Conservation (phyloP, 2,113 vertebrate genomes). For the Potamarius usumacintae region DNA sequence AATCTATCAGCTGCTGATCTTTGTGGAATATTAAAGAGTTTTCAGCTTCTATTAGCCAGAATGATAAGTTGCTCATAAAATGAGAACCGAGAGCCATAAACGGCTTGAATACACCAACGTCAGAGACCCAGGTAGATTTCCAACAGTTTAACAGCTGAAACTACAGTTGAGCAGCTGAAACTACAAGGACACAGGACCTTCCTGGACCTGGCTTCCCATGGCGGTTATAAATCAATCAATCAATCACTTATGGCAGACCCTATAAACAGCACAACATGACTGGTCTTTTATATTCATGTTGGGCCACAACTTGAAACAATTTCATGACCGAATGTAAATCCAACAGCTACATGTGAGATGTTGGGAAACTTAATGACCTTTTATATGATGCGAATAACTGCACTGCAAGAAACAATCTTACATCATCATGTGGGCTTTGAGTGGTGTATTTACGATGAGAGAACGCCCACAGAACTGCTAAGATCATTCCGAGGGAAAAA, state of each 20-base stretch:
- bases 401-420: not conserved
- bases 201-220: slow-evolving; percentile 32
- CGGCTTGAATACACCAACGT: slow-evolving; percentile 28
- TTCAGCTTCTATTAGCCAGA: slow-evolving; percentile 33
- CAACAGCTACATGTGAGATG: not conserved
- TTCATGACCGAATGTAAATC: not conserved
- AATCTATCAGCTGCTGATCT: slow-evolving; percentile 17
- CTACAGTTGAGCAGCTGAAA: slow-evolving; percentile 40
- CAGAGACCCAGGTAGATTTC: slow-evolving; percentile 32
- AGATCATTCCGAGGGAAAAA: not conserved
- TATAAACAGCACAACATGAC: slow-evolving; percentile 46
- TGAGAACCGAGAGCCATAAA: slow-evolving; percentile 18
- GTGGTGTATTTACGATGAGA: not conserved
- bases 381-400: not conserved
- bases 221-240: slow-evolving; percentile 47
- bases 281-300: slow-evolving; percentile 43
- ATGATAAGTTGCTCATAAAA: slow-evolving; percentile 27
- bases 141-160: slow-evolving; percentile 44
- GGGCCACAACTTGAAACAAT: slow-evolving; percentile 29
- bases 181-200: slow-evolving; percentile 22
- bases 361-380: not conserved
- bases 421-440: not conserved
- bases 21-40: slow-evolving; percentile 28
- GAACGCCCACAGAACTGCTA: not conserved
- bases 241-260: slow-evolving; percentile 45